phyloP scores from a whole-genome alignment of 2,113 vertebrate genomes.

The Tringa solitaria region DNA sequence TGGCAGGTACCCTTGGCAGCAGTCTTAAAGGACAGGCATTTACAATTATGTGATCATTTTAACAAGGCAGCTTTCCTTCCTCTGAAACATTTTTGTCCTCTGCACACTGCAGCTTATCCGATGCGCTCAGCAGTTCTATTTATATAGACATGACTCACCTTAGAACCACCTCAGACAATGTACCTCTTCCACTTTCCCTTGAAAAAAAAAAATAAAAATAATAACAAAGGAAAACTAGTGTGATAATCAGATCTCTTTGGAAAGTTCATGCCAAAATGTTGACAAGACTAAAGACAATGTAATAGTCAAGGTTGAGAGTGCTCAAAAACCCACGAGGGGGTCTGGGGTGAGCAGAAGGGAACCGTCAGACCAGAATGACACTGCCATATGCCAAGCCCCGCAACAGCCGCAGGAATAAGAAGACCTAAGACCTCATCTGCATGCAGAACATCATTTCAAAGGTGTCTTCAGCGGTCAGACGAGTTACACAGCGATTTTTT shows the following conservation, averaged over 20 bases:
- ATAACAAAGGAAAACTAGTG: not conserved
- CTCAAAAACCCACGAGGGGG: accelerated
- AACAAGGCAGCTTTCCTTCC: not conserved
- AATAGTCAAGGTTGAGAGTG: not conserved
- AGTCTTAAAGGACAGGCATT: not conserved
- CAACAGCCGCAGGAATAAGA: not conserved
- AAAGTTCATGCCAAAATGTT: accelerated
- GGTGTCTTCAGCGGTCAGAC: not conserved
- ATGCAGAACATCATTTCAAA: not conserved
- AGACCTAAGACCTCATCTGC: not conserved
- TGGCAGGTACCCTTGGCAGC: not conserved
- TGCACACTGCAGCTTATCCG: not conserved
- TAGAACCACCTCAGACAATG: not conserved
- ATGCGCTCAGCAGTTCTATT: constrained; percentile 31
- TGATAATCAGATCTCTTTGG: not conserved
- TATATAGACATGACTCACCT: not conserved
- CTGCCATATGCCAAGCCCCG: not conserved
- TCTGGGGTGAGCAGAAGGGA: not conserved
- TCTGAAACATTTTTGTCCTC: not conserved
- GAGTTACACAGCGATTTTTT: not conserved
- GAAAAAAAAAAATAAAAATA: not conserved
- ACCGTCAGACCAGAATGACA: not conserved
- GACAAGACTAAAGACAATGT: not conserved
- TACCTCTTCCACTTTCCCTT: not conserved
- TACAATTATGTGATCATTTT: not conserved